These are phyloP conservation scores for Drosophila elegans DNA, from an alignment of 1,140 invertebrate species.

Conservation along the genomic window DNA sequence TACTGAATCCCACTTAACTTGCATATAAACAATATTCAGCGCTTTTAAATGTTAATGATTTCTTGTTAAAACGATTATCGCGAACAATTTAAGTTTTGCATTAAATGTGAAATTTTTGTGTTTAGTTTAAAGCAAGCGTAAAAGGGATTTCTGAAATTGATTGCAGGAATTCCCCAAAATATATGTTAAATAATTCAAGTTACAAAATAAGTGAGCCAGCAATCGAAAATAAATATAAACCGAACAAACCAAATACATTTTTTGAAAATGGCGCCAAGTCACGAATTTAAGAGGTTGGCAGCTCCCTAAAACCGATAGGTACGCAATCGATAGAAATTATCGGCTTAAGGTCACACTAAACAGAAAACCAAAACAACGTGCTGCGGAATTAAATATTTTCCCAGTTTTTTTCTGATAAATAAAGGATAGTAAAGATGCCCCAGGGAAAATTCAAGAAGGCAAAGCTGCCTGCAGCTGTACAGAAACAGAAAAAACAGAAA, in stretches of 20 bases:
- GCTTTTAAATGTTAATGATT: slow-evolving; percentile 79
- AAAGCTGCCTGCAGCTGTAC: slow-evolving; percentile 85
- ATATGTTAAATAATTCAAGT: slow-evolving; percentile 57
- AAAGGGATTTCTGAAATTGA: background rate
- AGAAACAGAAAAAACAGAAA: slow-evolving; percentile 86
- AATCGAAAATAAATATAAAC: slow-evolving; percentile 52
- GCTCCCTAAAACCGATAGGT: background rate
- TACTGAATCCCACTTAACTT: slow-evolving; percentile 54
- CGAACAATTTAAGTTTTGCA: slow-evolving; percentile 64
- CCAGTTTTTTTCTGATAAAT: background rate
- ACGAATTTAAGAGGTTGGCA: slow-evolving; percentile 5
- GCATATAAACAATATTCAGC: slow-evolving; percentile 62
- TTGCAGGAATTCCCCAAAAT: slow-evolving; percentile 8
- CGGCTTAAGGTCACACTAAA: background rate
- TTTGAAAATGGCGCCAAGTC: background rate
- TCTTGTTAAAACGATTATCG: slow-evolving; percentile 61
- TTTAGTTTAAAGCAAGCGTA: slow-evolving; percentile 55
- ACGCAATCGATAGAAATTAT: background rate
- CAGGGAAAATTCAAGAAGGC: slow-evolving; percentile 88
- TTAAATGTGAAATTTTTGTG: slow-evolving; percentile 64
- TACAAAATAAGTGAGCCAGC: slow-evolving; percentile 57
- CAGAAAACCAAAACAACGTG: slow-evolving; percentile 64
- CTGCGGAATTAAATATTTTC: slow-evolving; percentile 1
- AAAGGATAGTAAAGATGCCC: slow-evolving; percentile 85
- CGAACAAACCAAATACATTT: slow-evolving; percentile 8